phyloP scores from a whole-genome alignment of 1,140 invertebrate genomes.

The Araneus ventricosus region DNA sequence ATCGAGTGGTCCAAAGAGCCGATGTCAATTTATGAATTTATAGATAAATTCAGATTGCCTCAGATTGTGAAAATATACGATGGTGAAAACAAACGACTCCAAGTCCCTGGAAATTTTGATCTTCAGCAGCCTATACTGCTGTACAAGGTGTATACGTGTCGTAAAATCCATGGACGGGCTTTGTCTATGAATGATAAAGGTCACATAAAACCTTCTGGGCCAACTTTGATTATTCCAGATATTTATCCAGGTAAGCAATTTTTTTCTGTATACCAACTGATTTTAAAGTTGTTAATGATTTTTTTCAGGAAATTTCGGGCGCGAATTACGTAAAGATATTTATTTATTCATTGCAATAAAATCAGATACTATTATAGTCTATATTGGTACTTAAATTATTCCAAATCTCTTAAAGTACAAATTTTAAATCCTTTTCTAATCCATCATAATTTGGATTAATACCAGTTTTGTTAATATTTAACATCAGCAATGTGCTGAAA shows the following conservation, averaged over 20 bases:
- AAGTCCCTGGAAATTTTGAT: constrained; percentile 61
- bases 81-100: constrained; percentile 61
- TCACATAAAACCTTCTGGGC: constrained; percentile 57
- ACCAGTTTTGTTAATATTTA: too few species aligned
- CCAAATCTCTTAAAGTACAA: too few species aligned
- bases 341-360: too few species aligned
- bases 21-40: constrained; percentile 64
- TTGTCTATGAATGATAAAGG: constrained; percentile 61
- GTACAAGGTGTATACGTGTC: constrained; percentile 70
- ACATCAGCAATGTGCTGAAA: too few species aligned
- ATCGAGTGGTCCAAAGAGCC: constrained; percentile 56
- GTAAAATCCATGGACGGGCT: constrained; percentile 71
- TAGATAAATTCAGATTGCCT: constrained; percentile 59
- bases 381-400: too few species aligned
- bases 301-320: background rate
- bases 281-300: background rate
- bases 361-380: too few species aligned
- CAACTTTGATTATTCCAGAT: constrained; percentile 74
- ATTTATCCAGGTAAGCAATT: constrained; percentile 71
- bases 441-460: too few species aligned
- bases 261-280: background rate
- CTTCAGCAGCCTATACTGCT: constrained; percentile 74
- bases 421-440: too few species aligned
- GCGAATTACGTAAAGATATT: too few species aligned
- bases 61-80: constrained; percentile 76